Evolutionary conservation across 2,113 vertebrate genomes (phyloP), one percentile per base, ranked within the genome.

Genomic region (Ictalurus furcatus): DNA sequence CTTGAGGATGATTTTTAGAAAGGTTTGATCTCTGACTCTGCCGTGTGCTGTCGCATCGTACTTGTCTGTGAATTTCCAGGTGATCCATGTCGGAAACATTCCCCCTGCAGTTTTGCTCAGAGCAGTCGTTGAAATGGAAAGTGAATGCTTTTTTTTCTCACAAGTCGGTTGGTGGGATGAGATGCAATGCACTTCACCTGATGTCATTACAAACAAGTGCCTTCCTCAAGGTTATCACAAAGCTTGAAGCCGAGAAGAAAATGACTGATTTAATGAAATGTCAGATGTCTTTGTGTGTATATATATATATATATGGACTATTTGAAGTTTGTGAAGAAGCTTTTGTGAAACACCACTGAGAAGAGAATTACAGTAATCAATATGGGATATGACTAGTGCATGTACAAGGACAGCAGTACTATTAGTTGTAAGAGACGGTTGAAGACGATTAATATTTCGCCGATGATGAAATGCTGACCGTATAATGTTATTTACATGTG

Each of bases 141-240:
- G 87, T 63, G 85, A 96, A 97, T 95, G 96, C 96, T 95, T 94
- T 95, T 95, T 92, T 65, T 96, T 96, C 94, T 94, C 94, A 87
- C 76, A 93, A 96, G 96, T 96, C 96, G 96, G 95, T 93, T 91
- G 93, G 80, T 69, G 65, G 54, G 88, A 58, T 87, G 86, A 85
- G 54, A 44, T 67, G 86, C 69, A 21, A 40, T 65, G 54, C 87
- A 16, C 30, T 48, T 90, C 59, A 56, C 84, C 79, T 80, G 88
- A 84, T 88, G 88, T 90, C 80, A 91, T 91, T 87, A 88, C 81
- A 90, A 89, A 74, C 90, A 91, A 80, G 82, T 54, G 63, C 67
- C 61, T 73, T 28, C 4, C 76, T 80, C 91, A 91, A 89, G 91
- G 87, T 85, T 52, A 78, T 52, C 65, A 87, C 71, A 81, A 85